Evolutionary conservation across 1,140 invertebrate genomes (phyloP).

Genomic region (Nephotettix cincticeps): DNA sequence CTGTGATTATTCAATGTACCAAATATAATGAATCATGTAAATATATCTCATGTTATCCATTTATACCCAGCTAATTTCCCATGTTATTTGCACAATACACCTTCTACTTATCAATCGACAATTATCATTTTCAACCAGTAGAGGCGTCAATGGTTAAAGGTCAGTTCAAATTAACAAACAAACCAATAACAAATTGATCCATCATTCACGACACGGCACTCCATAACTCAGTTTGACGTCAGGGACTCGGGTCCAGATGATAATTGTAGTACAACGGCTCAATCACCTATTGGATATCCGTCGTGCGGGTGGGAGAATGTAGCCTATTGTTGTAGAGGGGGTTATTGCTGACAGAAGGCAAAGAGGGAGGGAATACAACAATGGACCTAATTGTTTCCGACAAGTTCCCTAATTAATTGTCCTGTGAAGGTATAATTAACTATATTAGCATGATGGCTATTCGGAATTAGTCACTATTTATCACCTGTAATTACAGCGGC

Average conservation of each 20-base stretch:
- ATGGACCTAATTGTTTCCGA: slow-evolving; percentile 20
- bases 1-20: no score
- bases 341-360: slow-evolving; percentile 3
- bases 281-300: not conserved
- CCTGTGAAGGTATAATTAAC: slow-evolving; percentile 13
- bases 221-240: not conserved
- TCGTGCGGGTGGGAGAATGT: not conserved
- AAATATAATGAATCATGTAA: no score
- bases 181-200: not conserved
- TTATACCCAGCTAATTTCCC: no score
- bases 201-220: not conserved
- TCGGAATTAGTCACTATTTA: slow-evolving; percentile 21
- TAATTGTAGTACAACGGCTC: no score
- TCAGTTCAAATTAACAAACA: not conserved
- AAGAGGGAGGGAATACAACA: slow-evolving; percentile 1
- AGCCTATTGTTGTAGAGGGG: not conserved
- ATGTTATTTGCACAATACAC: no score
- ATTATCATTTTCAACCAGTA: no score
- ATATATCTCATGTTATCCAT: no score
- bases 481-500: slow-evolving; percentile 10
- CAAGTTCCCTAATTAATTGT: slow-evolving; percentile 23
- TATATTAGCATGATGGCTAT: slow-evolving; percentile 14
- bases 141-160: not conserved
- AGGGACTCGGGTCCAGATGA: not conserved
- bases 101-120: no score